These are phyloP conservation scores for Synodontis membranacea DNA, from an alignment of 2,113 vertebrate genomes.

Conservation along the genomic window DNA sequence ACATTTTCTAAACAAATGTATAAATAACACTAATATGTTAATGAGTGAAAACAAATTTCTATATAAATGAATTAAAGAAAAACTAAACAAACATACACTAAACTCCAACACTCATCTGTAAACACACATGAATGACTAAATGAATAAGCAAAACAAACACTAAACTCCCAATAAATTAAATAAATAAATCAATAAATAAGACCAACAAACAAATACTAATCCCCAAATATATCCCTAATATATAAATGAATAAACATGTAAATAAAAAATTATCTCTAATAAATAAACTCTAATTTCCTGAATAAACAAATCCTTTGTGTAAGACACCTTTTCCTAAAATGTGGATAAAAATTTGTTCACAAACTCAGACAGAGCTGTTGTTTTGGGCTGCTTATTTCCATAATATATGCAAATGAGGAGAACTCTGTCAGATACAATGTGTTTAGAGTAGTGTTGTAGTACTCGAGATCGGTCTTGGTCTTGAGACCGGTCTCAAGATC, in stretches of 20 bases:
- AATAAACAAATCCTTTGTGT: neutral
- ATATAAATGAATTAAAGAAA: too few species aligned
- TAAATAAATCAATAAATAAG: neutral
- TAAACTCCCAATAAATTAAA: neutral
- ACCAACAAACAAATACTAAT: neutral
- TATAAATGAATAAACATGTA: neutral
- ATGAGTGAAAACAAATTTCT: too few species aligned
- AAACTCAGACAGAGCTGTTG: neutral
- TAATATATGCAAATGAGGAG: neutral
- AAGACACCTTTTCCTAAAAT: neutral
- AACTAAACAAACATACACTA: too few species aligned
- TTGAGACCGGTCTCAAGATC: too few species aligned
- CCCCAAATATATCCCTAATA: neutral
- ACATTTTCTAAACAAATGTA: too few species aligned
- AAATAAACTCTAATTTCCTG: neutral
- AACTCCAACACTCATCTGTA: too few species aligned
- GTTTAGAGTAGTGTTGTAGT: neutral
- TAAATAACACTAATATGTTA: too few species aligned
- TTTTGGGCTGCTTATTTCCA: neutral
- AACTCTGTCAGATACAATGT: neutral
- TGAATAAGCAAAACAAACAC: neutral
- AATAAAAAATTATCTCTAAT: too few species aligned
- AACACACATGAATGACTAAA: neutral
- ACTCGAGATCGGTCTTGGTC: too few species aligned
- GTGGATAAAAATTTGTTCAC: neutral